Conservation (phyloP, 2,888 invertebrate genomes). For the Coecobrya sp. region DNA sequence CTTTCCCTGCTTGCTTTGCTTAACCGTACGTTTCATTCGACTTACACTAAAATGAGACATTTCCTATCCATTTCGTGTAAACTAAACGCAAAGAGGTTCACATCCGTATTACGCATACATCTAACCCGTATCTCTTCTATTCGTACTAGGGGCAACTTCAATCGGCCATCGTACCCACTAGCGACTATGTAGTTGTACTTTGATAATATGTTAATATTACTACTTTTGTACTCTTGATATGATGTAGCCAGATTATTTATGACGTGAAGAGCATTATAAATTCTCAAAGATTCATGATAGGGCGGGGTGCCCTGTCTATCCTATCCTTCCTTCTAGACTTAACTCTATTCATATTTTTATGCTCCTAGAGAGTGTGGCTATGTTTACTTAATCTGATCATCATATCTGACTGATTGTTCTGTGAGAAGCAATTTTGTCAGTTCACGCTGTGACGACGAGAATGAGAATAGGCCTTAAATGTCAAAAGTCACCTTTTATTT, state of each 20-base stretch:
- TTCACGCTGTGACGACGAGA: slow-evolving; percentile 52
- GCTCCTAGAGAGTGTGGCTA: neutral
- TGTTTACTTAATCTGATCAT: slow-evolving; percentile 49
- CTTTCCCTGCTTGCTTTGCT: neutral
- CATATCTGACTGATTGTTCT: slow-evolving; percentile 51
- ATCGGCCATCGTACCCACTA: neutral
- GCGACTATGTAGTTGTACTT: too few relatives aligned
- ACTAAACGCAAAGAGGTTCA: too few relatives aligned
- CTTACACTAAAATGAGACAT: slow-evolving; percentile 56
- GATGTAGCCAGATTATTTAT: slow-evolving; percentile 49
- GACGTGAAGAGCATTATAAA: slow-evolving; percentile 63
- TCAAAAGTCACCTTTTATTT: slow-evolving; percentile 48
- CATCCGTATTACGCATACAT: too few relatives aligned
- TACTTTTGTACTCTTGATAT: slow-evolving; percentile 18
- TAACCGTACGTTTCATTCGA: neutral
- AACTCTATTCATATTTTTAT: neutral
- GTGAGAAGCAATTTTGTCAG: slow-evolving; percentile 8
- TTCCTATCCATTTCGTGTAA: too few relatives aligned
- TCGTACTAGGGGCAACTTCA: neutral
- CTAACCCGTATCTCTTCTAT: neutral
- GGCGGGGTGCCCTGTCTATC: slow-evolving; percentile 62
- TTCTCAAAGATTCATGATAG: slow-evolving; percentile 69
- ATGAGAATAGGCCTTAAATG: slow-evolving; percentile 53
- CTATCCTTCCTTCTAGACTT: slow-evolving; percentile 45
- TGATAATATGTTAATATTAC: neutral